Evolutionary conservation across 2,113 vertebrate genomes (phyloP).

Genomic region (Peromyscus leucopus): DNA sequence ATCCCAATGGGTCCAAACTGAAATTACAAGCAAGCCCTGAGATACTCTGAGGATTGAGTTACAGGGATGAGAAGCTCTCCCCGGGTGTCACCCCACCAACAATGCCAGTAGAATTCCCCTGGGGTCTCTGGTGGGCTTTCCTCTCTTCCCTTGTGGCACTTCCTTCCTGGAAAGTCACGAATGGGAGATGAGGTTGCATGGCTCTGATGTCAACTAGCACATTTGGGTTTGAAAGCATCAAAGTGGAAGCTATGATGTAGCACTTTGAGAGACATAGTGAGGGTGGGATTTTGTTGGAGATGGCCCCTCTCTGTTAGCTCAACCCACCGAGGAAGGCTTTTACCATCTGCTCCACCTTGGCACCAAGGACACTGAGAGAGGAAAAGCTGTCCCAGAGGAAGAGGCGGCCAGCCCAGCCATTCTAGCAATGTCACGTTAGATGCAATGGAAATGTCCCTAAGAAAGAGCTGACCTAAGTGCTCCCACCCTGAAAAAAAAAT

Average conservation of each 20-base stretch:
- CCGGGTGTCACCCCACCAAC: neutral
- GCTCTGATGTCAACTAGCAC: neutral
- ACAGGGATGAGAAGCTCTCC: neutral
- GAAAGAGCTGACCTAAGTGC: neutral
- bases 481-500: neutral
- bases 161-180: neutral
- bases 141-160: neutral
- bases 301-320: neutral
- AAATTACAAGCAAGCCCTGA: neutral
- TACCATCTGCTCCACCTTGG: neutral
- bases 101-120: neutral
- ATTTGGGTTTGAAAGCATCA: neutral
- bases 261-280: neutral
- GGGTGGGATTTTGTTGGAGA: neutral
- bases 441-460: constrained; percentile 61
- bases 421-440: neutral
- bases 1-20: neutral
- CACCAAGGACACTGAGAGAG: neutral
- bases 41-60: neutral
- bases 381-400: neutral
- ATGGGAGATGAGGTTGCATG: neutral
- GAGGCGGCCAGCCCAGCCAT: neutral
- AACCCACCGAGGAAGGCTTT: neutral
- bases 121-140: neutral
- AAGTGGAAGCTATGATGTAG: neutral